A percentile compares a stretch with the other conserved stretches of the same genome.
phyloP scores from a whole-genome alignment of 1,140 invertebrate species.

The Drosophila littoralis region DNA sequence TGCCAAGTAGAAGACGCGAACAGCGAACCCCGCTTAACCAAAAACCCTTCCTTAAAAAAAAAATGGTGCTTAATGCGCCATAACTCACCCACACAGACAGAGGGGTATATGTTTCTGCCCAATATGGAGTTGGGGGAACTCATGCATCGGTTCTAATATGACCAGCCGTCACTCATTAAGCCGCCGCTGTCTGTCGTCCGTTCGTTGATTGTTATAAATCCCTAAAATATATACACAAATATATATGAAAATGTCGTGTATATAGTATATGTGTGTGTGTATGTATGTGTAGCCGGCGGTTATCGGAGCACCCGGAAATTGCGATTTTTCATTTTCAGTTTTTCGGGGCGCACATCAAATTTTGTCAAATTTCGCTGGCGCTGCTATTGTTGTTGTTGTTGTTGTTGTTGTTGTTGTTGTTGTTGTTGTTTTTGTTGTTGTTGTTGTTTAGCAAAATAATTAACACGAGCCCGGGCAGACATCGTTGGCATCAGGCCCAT shows the following conservation, averaged over 20 bases:
- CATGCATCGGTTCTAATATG: conserved; percentile 75
- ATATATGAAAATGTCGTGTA: conserved; percentile 12
- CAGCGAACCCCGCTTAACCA: conserved; percentile 8
- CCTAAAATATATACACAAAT: conserved; percentile 30
- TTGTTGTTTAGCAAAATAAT: conserved; percentile 76
- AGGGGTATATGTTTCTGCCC: not conserved
- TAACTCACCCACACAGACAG: conserved; percentile 59
- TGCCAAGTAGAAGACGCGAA: conserved; percentile 45
- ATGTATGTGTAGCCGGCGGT: conserved; percentile 60
- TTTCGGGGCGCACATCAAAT: conserved; percentile 67
- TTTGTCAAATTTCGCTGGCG: conserved; percentile 70
- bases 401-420: conserved; percentile 13
- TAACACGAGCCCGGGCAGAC: conserved; percentile 62
- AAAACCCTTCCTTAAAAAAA: conserved; percentile 11
- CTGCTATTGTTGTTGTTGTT: conserved; percentile 27
- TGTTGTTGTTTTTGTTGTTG: conserved; percentile 59
- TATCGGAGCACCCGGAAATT: conserved; percentile 73
- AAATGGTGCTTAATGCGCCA: conserved; percentile 64
- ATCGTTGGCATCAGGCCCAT: conserved; percentile 9
- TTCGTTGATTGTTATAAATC: conserved; percentile 61
- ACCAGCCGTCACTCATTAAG: conserved; percentile 80
- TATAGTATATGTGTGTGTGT: conserved; percentile 18
- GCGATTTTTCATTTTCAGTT: conserved; percentile 77
- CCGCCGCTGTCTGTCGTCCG: conserved; percentile 55
- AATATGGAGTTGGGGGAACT: not conserved